Evolutionary conservation across 2,888 invertebrate genomes (phyloP), one percentile per base, ranked within the genome.

Genomic region (Polydrusus pterygomalis): DNA sequence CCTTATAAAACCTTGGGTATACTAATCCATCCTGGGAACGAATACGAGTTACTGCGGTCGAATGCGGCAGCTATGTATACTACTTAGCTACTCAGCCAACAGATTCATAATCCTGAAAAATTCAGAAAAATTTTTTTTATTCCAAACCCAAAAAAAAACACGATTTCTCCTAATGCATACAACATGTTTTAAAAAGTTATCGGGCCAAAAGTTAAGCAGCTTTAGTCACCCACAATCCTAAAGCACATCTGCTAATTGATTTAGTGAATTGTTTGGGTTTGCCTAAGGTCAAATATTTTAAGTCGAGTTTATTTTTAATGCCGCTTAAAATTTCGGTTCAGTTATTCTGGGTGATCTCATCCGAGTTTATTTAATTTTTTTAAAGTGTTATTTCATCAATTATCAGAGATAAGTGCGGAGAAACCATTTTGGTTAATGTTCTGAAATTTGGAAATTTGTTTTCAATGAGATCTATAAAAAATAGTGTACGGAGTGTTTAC

Each of bases 231-330:
- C 65, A 72, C 72, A 65, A 65, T 60, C 34, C 49, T 25, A 73
- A 64, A 67, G 70, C 75, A 73, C 77, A 77, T 77, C 74, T 77
- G 73, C 77, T 74, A 77, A 77, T 77, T 77, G 77, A 77, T 77
- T 74, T 74, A 74, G 49, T 70, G 70, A 67, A 77, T 77, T 74
- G 77, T 77, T 77, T 77, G 74, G 77, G 67, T 74, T 74, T 70
- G 70, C 69, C 62, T 70, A 67, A 77, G 77, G 77, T 77, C 77
- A 70, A 77, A 77, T 72, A 73, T 69, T 67, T 69, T 63, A 65
- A 70, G 63, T 47, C 51, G 45, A 75, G 68, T 72, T 76, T 76
- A 76, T 76, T 76, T 75, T 76, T 68, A 75, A 68, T 68, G 18
- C 68, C 18, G 54, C 70, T 60, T 34, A 72, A 71, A 72, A 72